Evolutionary conservation across 1,140 invertebrate species (phyloP).

Genomic region (Alviniconcha marisindica): DNA sequence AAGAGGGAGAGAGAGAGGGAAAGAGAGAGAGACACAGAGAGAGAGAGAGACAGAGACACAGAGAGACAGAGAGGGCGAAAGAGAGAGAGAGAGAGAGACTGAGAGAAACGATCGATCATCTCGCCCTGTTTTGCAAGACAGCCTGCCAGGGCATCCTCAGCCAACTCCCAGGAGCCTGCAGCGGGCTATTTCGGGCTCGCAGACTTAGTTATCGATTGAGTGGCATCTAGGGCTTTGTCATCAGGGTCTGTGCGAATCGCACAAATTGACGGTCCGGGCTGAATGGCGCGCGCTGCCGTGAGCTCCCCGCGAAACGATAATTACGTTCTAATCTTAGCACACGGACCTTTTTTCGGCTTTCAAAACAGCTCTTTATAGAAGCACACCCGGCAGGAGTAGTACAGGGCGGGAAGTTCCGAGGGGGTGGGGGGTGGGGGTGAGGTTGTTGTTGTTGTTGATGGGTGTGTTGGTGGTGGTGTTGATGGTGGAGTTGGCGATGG

Average conservation of each 20-base stretch:
- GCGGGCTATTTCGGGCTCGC: slow-evolving; percentile 6
- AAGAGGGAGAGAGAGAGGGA: neutral
- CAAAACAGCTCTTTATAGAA: slow-evolving; percentile 31
- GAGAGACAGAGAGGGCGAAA: neutral
- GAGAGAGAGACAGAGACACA: neutral
- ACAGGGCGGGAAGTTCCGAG: neutral
- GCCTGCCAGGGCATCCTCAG: neutral
- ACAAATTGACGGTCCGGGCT: neutral
- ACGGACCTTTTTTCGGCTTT: slow-evolving; percentile 24
- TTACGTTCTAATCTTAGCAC: slow-evolving; percentile 33
- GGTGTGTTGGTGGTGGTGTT: no score
- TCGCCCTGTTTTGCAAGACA: slow-evolving; percentile 12
- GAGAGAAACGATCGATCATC: neutral
- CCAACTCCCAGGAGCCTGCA: neutral
- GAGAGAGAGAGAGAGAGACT: slow-evolving; percentile 9
- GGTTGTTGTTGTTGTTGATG: no score
- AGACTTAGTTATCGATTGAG: slow-evolving; percentile 22
- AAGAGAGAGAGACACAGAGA: neutral
- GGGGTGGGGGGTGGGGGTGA: neutral
- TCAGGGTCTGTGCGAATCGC: neutral
- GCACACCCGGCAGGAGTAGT: neutral
- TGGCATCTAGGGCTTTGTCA: slow-evolving; percentile 13
- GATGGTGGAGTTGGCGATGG: no score
- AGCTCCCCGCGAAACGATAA: neutral
- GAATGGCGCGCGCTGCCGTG: neutral